These are phyloP conservation scores for Apostichopus japonicus DNA, from an alignment of 35 echinoderm and acorn worm genomes.

Conservation along the genomic window DNA sequence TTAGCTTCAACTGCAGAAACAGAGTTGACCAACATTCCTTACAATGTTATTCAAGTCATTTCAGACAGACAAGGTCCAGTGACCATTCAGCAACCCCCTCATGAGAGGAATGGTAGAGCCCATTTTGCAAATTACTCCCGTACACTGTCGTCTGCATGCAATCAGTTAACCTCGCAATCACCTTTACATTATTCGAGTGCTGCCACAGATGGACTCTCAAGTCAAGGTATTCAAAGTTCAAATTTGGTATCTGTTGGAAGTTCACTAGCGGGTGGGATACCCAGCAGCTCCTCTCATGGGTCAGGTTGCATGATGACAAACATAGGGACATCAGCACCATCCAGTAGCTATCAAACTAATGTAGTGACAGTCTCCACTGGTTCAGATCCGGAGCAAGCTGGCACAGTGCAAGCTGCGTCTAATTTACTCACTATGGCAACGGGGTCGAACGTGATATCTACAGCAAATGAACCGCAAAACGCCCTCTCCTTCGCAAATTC, in stretches of 20 bases:
- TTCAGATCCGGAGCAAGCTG: background rate
- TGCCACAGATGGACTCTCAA: background rate
- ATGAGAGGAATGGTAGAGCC: background rate
- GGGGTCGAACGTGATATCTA: background rate
- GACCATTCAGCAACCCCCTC: background rate
- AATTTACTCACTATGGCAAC: background rate
- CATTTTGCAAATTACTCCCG: background rate
- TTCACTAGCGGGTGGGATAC: background rate
- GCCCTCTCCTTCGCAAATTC: background rate
- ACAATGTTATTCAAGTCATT: conserved; percentile 17
- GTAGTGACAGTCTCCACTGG: background rate
- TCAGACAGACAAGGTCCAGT: background rate
- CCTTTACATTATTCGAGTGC: conserved; percentile 14
- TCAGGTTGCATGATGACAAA: background rate
- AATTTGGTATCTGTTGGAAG: background rate
- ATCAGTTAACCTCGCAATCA: background rate
- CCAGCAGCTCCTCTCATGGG: background rate
- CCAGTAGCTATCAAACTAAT: background rate
- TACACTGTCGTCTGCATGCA: background rate
- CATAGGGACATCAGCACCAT: background rate
- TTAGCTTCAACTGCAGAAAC: background rate
- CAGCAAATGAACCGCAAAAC: background rate
- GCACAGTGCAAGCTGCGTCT: background rate
- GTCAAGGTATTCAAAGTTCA: background rate
- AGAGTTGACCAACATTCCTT: background rate